Evolutionary conservation across 2,888 invertebrate species (phyloP).

Genomic region (Tetragnatha montana): DNA sequence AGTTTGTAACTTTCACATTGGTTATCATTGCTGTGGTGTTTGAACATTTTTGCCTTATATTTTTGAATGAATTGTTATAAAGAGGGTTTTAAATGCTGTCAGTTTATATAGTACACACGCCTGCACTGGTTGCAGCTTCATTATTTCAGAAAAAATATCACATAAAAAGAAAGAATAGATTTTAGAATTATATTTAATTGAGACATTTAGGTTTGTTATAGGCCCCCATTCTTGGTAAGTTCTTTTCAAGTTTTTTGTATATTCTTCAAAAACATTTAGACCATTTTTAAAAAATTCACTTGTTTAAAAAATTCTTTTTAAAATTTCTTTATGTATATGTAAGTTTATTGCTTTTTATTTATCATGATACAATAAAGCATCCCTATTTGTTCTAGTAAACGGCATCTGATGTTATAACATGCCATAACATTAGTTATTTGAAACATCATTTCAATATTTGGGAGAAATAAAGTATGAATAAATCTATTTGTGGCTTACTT

Average conservation of each 20-base stretch:
- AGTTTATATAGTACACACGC: constrained; percentile 26
- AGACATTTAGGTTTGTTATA: not conserved
- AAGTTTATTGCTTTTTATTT: constrained; percentile 18
- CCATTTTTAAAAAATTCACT: constrained; percentile 20
- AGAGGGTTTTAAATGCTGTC: constrained; percentile 26
- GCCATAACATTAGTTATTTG: constrained; percentile 54
- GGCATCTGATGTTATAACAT: constrained; percentile 47
- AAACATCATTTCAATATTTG: constrained; percentile 57
- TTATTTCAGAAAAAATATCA: constrained; percentile 22
- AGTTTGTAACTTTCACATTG: constrained; percentile 9
- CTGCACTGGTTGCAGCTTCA: constrained; percentile 62
- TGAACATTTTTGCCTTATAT: constrained; percentile 35
- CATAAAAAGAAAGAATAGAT: constrained; percentile 2
- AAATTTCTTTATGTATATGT: constrained; percentile 19
- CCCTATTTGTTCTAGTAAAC: constrained; percentile 3
- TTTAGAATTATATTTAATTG: constrained; percentile 43
- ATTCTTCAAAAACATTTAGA: not conserved
- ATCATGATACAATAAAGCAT: not conserved
- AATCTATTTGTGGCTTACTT: constrained; percentile 38
- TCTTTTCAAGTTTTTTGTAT: constrained; percentile 4
- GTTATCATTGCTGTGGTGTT: constrained; percentile 42
- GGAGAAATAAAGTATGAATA: constrained; percentile 57
- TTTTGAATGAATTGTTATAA: constrained; percentile 43
- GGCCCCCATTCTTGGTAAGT: not conserved
- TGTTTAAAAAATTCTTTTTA: constrained; percentile 30